These are phyloP conservation scores for Aegotheles bennettii DNA, from an alignment of 2,113 vertebrate species.

Conservation along the genomic window DNA sequence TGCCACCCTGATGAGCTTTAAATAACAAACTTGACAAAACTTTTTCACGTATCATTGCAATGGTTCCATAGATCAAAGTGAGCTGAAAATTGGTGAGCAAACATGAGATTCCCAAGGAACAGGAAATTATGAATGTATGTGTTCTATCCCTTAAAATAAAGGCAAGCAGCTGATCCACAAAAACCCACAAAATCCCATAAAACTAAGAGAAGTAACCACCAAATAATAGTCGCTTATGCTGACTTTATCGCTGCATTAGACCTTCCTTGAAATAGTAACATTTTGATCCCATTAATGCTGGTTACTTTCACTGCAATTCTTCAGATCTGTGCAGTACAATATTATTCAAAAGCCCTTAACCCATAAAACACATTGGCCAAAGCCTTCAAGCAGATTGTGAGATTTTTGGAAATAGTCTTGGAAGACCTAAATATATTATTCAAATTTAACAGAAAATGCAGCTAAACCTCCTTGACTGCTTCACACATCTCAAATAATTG, in stretches of 20 bases:
- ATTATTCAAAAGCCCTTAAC: not conserved
- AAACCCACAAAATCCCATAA: not conserved
- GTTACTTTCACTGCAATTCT: not conserved
- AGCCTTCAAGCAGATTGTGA: not conserved
- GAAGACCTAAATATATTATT: slow-evolving; percentile 12
- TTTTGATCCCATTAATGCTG: not conserved
- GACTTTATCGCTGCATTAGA: not conserved
- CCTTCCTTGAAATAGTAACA: not conserved
- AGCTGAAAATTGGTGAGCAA: not conserved
- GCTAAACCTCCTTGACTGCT: not conserved
- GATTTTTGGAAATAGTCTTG: not conserved
- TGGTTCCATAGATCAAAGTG: not conserved
- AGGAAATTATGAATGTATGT: not conserved
- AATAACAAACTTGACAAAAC: not conserved
- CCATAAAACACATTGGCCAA: not conserved
- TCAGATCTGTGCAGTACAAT: not conserved
- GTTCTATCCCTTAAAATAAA: not conserved
- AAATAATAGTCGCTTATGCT: not conserved
- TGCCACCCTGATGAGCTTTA: not conserved
- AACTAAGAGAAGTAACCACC: not conserved
- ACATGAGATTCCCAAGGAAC: not conserved
- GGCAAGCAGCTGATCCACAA: not conserved
- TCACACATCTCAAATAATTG: not conserved
- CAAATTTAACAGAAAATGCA: not conserved
- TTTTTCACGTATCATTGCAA: not conserved